phyloP scores from a whole-genome alignment of 2,113 vertebrate genomes.

The Phoenicopterus ruber region DNA sequence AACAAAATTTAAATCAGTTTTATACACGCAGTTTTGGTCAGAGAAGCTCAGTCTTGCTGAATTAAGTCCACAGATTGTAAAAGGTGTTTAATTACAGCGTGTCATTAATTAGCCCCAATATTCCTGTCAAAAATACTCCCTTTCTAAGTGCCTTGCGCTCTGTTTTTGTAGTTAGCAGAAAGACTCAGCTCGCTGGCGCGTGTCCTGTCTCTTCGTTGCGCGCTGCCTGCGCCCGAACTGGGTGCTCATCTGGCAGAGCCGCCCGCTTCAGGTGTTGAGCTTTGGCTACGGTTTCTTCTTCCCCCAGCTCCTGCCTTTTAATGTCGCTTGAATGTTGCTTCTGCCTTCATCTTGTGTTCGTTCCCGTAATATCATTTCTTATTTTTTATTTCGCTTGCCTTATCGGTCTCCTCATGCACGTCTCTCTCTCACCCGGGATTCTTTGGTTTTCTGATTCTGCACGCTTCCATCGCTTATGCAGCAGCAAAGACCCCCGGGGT shows the following conservation, averaged over 20 bases:
- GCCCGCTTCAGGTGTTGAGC: neutral
- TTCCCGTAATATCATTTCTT: neutral
- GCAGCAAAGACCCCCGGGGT: neutral
- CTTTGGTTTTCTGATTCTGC: neutral
- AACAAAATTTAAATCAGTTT: conserved; percentile 31
- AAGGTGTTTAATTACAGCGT: conserved; percentile 43
- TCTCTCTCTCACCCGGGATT: neutral
- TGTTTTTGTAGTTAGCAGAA: neutral
- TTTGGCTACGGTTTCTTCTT: neutral
- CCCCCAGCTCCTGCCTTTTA: neutral
- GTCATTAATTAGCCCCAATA: conserved; percentile 1
- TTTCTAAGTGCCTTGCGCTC: neutral
- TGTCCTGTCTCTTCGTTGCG: neutral
- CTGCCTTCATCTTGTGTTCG: neutral
- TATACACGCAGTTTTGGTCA: conserved; percentile 29
- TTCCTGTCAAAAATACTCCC: neutral
- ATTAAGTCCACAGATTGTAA: neutral
- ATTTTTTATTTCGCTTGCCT: neutral
- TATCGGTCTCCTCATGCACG: neutral
- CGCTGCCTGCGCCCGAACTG: neutral
- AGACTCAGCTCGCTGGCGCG: neutral
- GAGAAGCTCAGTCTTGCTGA: conserved; percentile 24
- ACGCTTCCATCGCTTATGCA: neutral
- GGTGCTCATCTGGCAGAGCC: neutral
- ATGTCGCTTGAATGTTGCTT: neutral